These are phyloP conservation scores for Drosophila demipolita DNA, from an alignment of 2,888 invertebrate species.

Conservation along the genomic window DNA sequence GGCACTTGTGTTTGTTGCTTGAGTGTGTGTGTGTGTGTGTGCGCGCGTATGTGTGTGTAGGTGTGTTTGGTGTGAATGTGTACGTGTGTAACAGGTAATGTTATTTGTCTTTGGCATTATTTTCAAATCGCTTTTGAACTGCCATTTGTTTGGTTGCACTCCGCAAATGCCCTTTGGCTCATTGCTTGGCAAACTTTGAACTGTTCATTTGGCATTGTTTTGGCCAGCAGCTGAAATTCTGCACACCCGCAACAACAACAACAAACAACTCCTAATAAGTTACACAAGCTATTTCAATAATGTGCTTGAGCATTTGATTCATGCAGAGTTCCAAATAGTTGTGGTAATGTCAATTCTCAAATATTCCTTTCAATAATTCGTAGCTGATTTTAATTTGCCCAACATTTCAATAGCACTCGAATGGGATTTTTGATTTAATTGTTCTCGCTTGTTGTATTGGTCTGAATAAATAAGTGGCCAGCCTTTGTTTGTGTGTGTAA, in stretches of 20 bases:
- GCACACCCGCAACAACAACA: neutral
- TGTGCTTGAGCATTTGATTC: conserved; percentile 54
- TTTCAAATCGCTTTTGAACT: conserved; percentile 79
- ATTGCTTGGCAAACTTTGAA: conserved; percentile 51
- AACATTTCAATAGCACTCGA: conserved; percentile 44
- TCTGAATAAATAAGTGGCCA: conserved; percentile 65
- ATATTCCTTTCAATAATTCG: conserved; percentile 40
- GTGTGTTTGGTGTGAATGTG: conserved; percentile 36
- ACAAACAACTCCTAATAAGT: conserved; percentile 21
- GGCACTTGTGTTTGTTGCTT: conserved; percentile 39
- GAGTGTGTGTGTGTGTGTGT: conserved; percentile 12
- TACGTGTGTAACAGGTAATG: conserved; percentile 68
- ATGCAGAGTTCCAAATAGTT: conserved; percentile 17
- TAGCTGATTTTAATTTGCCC: conserved; percentile 66
- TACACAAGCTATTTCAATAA: conserved; percentile 65
- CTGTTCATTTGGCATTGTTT: conserved; percentile 46
- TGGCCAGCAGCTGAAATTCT: neutral
- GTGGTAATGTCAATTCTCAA: conserved; percentile 32
- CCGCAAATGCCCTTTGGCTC: conserved; percentile 43
- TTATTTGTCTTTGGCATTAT: conserved; percentile 80
- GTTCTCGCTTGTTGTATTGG: conserved; percentile 51
- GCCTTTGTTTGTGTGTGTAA: neutral
- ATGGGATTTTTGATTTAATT: conserved; percentile 63
- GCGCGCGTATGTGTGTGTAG: conserved; percentile 29
- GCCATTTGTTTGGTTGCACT: conserved; percentile 61